These are phyloP conservation scores for Orchesella cincta DNA, from an alignment of 1,140 invertebrate genomes.

Conservation along the genomic window DNA sequence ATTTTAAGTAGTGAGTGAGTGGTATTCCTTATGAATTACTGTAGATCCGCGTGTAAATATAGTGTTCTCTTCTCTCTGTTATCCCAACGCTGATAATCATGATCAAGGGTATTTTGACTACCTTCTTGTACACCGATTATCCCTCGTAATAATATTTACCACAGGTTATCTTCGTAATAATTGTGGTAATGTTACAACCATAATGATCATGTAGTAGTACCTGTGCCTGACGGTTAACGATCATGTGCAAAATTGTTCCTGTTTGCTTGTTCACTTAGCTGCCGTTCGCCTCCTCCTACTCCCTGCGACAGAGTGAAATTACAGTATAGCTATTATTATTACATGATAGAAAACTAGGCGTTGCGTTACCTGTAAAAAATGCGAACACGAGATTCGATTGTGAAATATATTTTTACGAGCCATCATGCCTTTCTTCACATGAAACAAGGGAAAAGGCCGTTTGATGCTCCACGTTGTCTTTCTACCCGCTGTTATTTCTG, in stretches of 20 bases:
- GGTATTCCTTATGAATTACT: too few relatives aligned
- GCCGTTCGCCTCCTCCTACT: neutral
- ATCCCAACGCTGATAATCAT: neutral
- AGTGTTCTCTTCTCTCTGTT: neutral
- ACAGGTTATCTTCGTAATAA: slow-evolving; percentile 3
- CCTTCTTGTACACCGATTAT: neutral
- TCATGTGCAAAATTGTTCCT: slow-evolving; percentile 22
- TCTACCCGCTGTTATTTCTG: neutral
- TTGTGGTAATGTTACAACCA: slow-evolving; percentile 2
- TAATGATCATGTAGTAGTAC: neutral
- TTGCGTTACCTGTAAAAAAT: neutral
- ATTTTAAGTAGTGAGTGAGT: too few relatives aligned
- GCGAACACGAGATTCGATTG: neutral
- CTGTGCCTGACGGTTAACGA: neutral
- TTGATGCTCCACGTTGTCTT: too few relatives aligned
- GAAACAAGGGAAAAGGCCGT: neutral
- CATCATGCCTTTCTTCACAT: neutral
- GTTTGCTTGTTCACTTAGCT: neutral
- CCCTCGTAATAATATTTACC: slow-evolving; percentile 9
- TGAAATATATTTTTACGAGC: slow-evolving; percentile 10
- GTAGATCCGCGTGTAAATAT: too few relatives aligned
- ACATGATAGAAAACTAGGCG: neutral
- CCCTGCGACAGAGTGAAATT: slow-evolving; percentile 20
- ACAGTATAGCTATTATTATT: slow-evolving; percentile 10
- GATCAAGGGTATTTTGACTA: slow-evolving; percentile 8